A percentile compares a stretch with the other conserved stretches of the same genome.
These are phyloP conservation scores for Homarus gammarus DNA, from an alignment of 2,888 invertebrate genomes.

Conservation along the genomic window DNA sequence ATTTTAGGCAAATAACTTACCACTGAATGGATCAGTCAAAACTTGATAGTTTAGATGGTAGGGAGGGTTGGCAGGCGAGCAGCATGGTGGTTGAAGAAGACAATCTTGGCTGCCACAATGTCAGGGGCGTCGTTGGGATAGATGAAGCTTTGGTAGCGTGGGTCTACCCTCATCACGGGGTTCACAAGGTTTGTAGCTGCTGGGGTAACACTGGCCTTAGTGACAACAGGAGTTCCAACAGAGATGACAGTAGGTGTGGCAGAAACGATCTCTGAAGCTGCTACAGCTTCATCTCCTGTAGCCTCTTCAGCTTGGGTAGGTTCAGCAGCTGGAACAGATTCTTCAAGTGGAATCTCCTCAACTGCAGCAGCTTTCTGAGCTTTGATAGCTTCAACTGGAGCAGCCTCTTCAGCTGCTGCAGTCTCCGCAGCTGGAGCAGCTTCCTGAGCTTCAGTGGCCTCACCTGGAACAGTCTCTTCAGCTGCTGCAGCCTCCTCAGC, in stretches of 20 bases:
- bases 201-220: not conserved
- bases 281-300: not conserved
- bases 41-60: not conserved
- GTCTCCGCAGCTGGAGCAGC: not conserved
- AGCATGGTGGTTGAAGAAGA: constrained; percentile 43
- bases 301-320: not conserved
- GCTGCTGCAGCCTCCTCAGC: constrained; percentile 6
- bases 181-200: not conserved
- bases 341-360: not conserved
- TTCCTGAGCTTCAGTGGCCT: not conserved
- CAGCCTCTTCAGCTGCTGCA: not conserved
- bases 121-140: constrained; percentile 61
- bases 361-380: constrained; percentile 12
- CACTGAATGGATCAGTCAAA: not conserved
- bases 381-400: not conserved
- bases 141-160: constrained; percentile 49
- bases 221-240: not conserved
- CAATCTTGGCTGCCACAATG: constrained; percentile 53
- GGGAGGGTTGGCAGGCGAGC: constrained; percentile 11
- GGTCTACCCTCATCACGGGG: constrained; percentile 30
- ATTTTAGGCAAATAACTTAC: too few relatives aligned
- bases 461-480: not conserved
- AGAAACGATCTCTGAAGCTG: not conserved
- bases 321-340: not conserved
- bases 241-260: not conserved